These are phyloP conservation scores for Drosophila guanche DNA, from an alignment of 1,140 invertebrate species.

Conservation along the genomic window DNA sequence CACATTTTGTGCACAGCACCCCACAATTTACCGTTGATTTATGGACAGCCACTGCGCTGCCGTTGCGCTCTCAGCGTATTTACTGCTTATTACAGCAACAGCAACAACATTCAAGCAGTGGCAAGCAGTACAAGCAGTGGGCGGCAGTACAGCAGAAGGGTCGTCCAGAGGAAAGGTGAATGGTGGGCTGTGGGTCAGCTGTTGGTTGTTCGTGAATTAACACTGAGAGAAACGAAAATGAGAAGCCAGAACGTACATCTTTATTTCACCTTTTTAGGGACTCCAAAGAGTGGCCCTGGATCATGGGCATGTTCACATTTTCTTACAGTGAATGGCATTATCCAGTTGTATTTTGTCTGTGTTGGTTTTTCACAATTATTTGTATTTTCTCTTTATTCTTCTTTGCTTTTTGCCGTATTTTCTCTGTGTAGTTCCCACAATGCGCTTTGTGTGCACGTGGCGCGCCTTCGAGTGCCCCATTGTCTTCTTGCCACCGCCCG, in stretches of 20 bases:
- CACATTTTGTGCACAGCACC: not conserved
- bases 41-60: constrained; percentile 37
- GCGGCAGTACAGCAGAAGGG: constrained; percentile 4
- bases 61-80: constrained; percentile 43
- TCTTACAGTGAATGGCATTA: no score
- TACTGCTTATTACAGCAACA: constrained; percentile 44
- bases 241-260: no score
- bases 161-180: no score
- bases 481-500: constrained; percentile 2
- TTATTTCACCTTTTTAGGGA: no score
- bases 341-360: no score
- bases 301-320: no score
- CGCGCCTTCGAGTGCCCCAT: constrained; percentile 54
- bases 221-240: no score
- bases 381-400: no score
- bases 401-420: constrained; percentile 8
- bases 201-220: not conserved
- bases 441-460: constrained; percentile 61
- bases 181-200: no score
- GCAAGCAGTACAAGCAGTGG: not conserved
- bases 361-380: no score
- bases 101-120: constrained; percentile 8
- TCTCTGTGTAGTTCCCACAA: constrained; percentile 25
- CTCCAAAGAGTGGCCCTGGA: no score
- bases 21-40: constrained; percentile 36